Evolutionary conservation across 2,113 vertebrate species (phyloP), one percentile per base, ranked within the genome.

Genomic region (Gnathonemus echidnorhynchus): DNA sequence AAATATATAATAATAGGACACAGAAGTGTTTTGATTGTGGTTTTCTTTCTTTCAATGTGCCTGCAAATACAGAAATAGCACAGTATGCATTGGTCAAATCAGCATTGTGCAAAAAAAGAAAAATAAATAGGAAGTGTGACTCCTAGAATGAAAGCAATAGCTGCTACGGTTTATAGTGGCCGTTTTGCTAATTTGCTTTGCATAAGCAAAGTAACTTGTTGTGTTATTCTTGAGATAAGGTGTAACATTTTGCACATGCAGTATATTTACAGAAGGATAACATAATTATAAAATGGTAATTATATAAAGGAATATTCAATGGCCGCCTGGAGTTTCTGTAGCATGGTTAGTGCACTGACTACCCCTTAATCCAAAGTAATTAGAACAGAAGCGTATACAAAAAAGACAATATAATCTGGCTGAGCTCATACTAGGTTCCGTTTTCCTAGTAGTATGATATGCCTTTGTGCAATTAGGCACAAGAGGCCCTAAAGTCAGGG

Each of bases 361-460:
- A 11, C 10, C 35, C 35, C 74, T 2, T 39, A 39, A 80, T 80
- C 74, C 74, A 19, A 80, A 80, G 74, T 42, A 80, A 80, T 80
- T 42, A 42, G 74, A 17, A 42, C 35, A 80, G 74, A 80, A 42
- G 74, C 35, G 3, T 42, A 42, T 39, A 42, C 17, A 80, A 42
- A 77, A 19, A 80, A 42, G 17, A 80, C 74, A 80, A 21, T 17
- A 42, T 80, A 80, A 42, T 80, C 74, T 80, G 35, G 15, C 39
- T 35, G 35, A 42, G 83, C 62, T 91, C 89, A 89, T 88, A 90
- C 92, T 91, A 89, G 89, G 49, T 92, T 93, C 91, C 91, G 91
- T 84, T 70, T 91, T 93, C 92, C 91, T 62, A 89, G 56, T 88
- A 91, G 88, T 89, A 46, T 74, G 89, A 91, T 92, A 88, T 91